Conservation (phyloP, 2,888 invertebrate species). For the Gnatocerus cornutus region DNA sequence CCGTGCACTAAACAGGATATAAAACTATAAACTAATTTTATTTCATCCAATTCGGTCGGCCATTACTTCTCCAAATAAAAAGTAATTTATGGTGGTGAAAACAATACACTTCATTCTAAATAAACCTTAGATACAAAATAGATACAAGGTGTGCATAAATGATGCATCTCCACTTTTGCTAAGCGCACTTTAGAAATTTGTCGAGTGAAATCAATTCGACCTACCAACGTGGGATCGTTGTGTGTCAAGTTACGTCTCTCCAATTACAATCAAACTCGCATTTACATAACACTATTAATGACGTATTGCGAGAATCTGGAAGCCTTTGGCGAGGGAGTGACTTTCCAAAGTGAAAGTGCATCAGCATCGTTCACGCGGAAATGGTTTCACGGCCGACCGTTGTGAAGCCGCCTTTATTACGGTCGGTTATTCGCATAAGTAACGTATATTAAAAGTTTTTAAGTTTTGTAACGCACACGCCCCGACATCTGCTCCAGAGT, state of each 20-base stretch:
- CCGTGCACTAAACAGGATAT: constrained; percentile 27
- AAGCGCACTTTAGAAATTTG: constrained; percentile 4
- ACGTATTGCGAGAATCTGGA: constrained; percentile 43
- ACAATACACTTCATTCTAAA: constrained; percentile 25
- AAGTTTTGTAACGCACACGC: constrained; percentile 30
- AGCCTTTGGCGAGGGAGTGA: constrained; percentile 47
- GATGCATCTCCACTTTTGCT: too few relatives aligned
- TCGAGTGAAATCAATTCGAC: not conserved
- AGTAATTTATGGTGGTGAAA: constrained; percentile 26
- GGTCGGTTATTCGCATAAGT: constrained; percentile 27
- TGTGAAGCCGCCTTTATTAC: constrained; percentile 30
- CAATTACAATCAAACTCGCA: constrained; percentile 20
- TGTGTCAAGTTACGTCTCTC: constrained; percentile 40
- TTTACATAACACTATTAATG: constrained; percentile 42
- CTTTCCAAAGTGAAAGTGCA: constrained; percentile 51
- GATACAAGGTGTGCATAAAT: too few relatives aligned
- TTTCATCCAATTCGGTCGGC: constrained; percentile 19
- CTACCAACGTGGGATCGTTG: constrained; percentile 1
- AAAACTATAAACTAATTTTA: constrained; percentile 32
- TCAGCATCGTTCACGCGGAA: constrained; percentile 44
- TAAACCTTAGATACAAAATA: constrained; percentile 5
- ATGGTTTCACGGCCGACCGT: constrained; percentile 45
- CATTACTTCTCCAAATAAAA: constrained; percentile 23
- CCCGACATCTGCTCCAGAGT: constrained; percentile 45
- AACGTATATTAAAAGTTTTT: constrained; percentile 35